Evolutionary conservation across 1,140 invertebrate genomes (phyloP).

Genomic region (Scaptomyza montana): DNA sequence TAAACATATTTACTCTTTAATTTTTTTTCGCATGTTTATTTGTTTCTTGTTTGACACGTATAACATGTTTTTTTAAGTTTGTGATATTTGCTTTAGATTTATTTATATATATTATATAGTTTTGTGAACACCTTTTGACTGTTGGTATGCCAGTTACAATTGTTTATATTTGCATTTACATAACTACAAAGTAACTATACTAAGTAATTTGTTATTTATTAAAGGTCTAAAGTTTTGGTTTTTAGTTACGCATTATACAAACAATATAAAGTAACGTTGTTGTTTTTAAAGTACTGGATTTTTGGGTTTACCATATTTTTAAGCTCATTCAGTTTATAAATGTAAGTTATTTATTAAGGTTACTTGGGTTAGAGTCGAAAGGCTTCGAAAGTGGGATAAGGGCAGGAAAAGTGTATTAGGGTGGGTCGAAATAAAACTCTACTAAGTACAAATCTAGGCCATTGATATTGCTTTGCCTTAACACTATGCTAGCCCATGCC

Average conservation of each 20-base stretch:
- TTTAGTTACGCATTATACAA: slow-evolving; percentile 70
- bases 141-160: slow-evolving; percentile 79
- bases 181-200: slow-evolving; percentile 38
- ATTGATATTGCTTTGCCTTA: slow-evolving; percentile 73
- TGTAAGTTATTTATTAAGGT: slow-evolving; percentile 34
- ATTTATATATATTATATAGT: slow-evolving; percentile 47
- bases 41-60: slow-evolving; percentile 28
- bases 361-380: slow-evolving; percentile 41
- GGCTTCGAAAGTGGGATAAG: slow-evolving; percentile 1
- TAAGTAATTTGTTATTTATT: slow-evolving; percentile 56
- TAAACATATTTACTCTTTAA: slow-evolving; percentile 45
- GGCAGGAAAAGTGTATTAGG: not conserved
- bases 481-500: slow-evolving; percentile 22
- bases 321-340: slow-evolving; percentile 77
- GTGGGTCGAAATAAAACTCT: slow-evolving; percentile 46
- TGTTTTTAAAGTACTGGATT: slow-evolving; percentile 66
- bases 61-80: slow-evolving; percentile 50
- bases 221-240: slow-evolving; percentile 67
- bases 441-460: slow-evolving; percentile 70
- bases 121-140: slow-evolving; percentile 76
- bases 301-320: slow-evolving; percentile 63
- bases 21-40: slow-evolving; percentile 35
- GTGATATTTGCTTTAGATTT: slow-evolving; percentile 68
- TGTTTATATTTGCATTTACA: slow-evolving; percentile 57
- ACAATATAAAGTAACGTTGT: slow-evolving; percentile 67